Evolutionary conservation across 2,113 vertebrate genomes (phyloP).

Genomic region (Mustela lutreola): DNA sequence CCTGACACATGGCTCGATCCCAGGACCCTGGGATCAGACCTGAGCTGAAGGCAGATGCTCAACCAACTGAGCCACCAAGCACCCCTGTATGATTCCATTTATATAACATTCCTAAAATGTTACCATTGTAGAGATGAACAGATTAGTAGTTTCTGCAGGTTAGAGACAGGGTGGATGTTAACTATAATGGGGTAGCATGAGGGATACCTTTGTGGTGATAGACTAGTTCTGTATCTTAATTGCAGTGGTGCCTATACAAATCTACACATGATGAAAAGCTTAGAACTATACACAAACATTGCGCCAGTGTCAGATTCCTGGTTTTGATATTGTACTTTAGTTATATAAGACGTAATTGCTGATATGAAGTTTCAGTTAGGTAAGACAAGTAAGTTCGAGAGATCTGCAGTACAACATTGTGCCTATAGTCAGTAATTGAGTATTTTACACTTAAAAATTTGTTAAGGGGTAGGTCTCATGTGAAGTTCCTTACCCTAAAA

Average conservation of each 20-base stretch:
- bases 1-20: too few relatives aligned
- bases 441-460: background rate
- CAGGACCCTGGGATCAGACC: too few relatives aligned
- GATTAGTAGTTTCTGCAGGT: background rate
- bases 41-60: background rate
- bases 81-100: background rate
- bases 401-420: background rate
- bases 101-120: constrained; percentile 47
- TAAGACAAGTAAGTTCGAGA: background rate
- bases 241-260: background rate
- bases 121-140: background rate
- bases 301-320: background rate
- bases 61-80: background rate
- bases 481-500: constrained; percentile 5
- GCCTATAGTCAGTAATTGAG: background rate
- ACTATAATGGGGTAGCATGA: background rate
- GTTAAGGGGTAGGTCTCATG: background rate
- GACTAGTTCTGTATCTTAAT: background rate
- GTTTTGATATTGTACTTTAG: background rate
- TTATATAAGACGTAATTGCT: background rate
- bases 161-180: background rate
- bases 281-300: background rate
- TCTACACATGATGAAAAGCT: constrained; percentile 18
- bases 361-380: background rate
- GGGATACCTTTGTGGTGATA: background rate